Evolutionary conservation across 1,140 invertebrate species (phyloP).

Genomic region (Nephotettix cincticeps): DNA sequence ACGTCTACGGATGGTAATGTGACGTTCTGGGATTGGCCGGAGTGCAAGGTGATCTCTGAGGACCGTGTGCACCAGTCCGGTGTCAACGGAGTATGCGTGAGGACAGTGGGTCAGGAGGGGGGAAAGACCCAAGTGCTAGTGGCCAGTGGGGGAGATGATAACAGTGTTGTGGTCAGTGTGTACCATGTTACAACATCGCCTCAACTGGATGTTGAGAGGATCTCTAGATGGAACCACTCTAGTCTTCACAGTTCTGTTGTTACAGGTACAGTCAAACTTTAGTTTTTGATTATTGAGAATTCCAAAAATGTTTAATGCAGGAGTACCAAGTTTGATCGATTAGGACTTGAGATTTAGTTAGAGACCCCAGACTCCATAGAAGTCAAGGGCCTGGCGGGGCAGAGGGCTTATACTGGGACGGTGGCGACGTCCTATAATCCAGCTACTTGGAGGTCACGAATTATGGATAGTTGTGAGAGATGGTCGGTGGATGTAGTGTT

Average conservation of each 20-base stretch:
- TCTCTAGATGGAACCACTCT: not conserved
- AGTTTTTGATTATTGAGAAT: no score
- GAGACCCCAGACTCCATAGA: no score
- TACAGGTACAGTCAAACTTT: no score
- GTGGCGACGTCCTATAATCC: no score
- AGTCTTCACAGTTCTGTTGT: constrained; percentile 1
- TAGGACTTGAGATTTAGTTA: no score
- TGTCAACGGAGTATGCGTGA: constrained; percentile 55
- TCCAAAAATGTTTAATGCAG: no score
- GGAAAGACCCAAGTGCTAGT: not conserved
- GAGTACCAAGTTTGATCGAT: no score
- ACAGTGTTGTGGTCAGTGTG: not conserved
- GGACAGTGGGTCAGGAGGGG: not conserved
- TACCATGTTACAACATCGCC: not conserved
- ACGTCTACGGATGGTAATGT: constrained; percentile 65
- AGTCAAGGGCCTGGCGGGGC: no score
- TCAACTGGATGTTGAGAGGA: not conserved
- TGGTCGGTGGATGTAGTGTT: no score
- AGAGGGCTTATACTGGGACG: no score
- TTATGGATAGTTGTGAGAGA: no score
- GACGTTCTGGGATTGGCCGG: constrained; percentile 57
- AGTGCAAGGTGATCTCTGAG: constrained; percentile 17
- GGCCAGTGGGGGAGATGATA: constrained; percentile 1
- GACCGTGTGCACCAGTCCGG: constrained; percentile 63
- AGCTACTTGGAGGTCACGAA: no score